Base-by-base conservation (phyloP, 2,888 invertebrate genomes). In the Drosophila prostipennis region DNA sequence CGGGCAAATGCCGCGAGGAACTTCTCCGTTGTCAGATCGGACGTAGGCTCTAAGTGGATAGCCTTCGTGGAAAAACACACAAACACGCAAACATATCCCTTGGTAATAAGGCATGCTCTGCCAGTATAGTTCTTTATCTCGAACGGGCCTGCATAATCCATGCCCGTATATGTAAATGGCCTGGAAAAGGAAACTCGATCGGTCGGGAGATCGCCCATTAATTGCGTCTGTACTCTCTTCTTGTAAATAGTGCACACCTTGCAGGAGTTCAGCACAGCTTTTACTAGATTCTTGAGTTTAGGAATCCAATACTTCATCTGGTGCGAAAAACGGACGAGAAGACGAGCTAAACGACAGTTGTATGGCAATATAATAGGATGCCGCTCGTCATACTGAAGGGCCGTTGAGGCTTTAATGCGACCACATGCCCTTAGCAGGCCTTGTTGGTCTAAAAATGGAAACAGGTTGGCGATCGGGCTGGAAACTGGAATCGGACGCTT, bases 341-440 rank as follows among this genome's bases (percentile, higher is more conserved):
- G 36, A 36, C n/a, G n/a, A 6, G n/a, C n/a, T 29, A 29, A 2
- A 1, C 29, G 29, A 29, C 29, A 4, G n/a, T n/a, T 29, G 29
- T 29, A 29, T 29, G 36, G n/a, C 36, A 36, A 6, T 36, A n/a
- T 36, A 36, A 36, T 36, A 36, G n/a, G 36, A 40, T 40, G 8
- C 40, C 16, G 16, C 39, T 16, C 40, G 37, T n/a, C 37, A 40
- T 40, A 40, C 14, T 40, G 16, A 23, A 45, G 45, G 19, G 26
- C 45, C 8, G 23, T 26, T n/a, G 26, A n/a, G 6, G 45, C 26
- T 26, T n/a, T 45, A 26, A 26, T 3, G 26, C 45, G n/a, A 26
- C 45, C 26, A 45, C 26, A 45, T 45, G 45, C n/a, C 45, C 4
- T 26, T n/a, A 45, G n/a, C 26, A 26, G 26, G 45, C 45, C 45